Percentiles rank a stretch among this genome's conserved stretches.
Evolutionary conservation across 2,113 vertebrate species (phyloP).

Genomic region (Gymnarchus niloticus): DNA sequence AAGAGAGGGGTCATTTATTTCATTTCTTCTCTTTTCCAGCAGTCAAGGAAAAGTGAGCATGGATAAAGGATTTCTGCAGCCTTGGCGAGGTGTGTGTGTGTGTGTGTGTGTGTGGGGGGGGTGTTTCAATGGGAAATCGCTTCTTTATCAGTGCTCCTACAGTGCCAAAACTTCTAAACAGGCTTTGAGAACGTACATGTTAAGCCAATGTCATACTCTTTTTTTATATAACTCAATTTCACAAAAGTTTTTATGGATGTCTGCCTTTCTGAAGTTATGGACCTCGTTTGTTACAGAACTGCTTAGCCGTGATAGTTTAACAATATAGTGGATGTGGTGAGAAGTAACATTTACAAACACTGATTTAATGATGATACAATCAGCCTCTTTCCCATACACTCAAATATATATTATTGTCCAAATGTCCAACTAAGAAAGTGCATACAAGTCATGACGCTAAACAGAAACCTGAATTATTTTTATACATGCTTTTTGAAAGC

Average conservation of each 20-base stretch:
- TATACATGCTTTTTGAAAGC: neutral
- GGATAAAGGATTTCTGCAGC: too few species aligned
- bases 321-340: too few species aligned
- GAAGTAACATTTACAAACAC: too few species aligned
- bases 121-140: neutral
- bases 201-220: neutral
- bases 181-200: neutral
- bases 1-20: constrained; percentile 2
- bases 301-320: neutral
- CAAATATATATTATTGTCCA: neutral
- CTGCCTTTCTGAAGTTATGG: neutral
- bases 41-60: neutral
- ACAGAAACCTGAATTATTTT: neutral
- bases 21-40: neutral
- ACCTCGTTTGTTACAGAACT: neutral
- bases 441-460: neutral
- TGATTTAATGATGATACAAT: neutral
- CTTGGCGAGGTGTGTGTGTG: too few species aligned
- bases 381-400: neutral
- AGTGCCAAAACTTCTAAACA: neutral
- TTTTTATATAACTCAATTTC: neutral
- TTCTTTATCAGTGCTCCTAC: neutral
- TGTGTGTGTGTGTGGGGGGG: too few species aligned
- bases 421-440: neutral
- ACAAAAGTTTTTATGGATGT: neutral